Base-by-base conservation (phyloP, 2,888 invertebrate species). In the Nyleta sp. region DNA sequence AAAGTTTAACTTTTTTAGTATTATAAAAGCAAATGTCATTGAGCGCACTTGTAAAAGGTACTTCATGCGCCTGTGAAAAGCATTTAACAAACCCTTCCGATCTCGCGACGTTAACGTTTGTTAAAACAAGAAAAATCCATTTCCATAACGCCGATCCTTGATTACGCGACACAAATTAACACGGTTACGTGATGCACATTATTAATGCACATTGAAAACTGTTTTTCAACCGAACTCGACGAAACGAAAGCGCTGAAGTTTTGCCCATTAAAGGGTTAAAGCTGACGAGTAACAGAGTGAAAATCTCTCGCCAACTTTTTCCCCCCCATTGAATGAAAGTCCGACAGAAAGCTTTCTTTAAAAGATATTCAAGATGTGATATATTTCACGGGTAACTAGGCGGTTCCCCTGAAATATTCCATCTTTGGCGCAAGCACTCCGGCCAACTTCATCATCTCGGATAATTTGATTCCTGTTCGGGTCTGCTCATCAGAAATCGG, bases 191-290 rank as follows among this genome's bases (percentile, higher is more conserved):
- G 17, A 60, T 60, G 10, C 3, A 35, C 17, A 67, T 24, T 55
- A 67, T 42, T 46, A n/a, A n/a, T n/a, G n/a, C n/a, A n/a, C n/a
- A n/a, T n/a, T n/a, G n/a, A n/a, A n/a, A 52, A 62, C 44, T 62
- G 46, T 71, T 71, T 71, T 53, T 3, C 48, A 48, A 68, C 38
- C 46, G 60, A 71, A 62, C 53, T 62, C 8, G 24, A 38, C n/a
- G 35, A 71, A 50, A 52, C n/a, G 18, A 57, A 64, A 57, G 15
- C 20, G 42, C 42, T 31, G 2, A 52, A 68, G 20, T 74, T 62
- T 60, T 22, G 11, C 1, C 22, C 33, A 62, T 65, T 71, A 77
- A 77, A 77, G 65, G 65, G 71, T 77, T 77, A 53, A 46, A 67
- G 42, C 52, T 67, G 55, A 40, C 18, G 71, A 71, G 53, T 65